phyloP scores from a whole-genome alignment of 2,113 vertebrate genomes.

The Phrynosoma platyrhinos region DNA sequence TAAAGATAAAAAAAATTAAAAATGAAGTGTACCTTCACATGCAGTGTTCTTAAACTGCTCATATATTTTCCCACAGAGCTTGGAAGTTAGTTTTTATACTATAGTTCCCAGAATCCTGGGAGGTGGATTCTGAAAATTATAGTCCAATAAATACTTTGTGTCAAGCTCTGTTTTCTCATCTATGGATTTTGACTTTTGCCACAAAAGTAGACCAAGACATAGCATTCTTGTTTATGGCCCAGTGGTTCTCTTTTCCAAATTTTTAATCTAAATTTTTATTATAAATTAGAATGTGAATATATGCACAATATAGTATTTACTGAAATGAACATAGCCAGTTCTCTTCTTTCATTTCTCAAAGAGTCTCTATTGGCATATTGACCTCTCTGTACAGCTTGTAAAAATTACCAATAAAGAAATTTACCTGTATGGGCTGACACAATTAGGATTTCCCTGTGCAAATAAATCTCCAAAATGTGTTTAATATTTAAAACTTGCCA shows the following conservation, averaged over 20 bases:
- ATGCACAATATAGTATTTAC: background rate
- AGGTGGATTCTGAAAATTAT: too few relatives aligned
- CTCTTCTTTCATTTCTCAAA: slow-evolving; percentile 17
- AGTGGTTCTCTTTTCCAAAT: background rate
- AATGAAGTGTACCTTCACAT: too few relatives aligned
- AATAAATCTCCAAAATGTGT: slow-evolving; percentile 53
- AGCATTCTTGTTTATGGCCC: background rate
- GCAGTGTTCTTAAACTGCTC: too few relatives aligned
- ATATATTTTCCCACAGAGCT: too few relatives aligned
- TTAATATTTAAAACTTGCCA: slow-evolving; percentile 63
- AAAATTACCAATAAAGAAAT: slow-evolving; percentile 51
- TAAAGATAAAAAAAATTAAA: too few relatives aligned
- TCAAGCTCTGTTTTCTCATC: too few relatives aligned
- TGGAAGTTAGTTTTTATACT: too few relatives aligned
- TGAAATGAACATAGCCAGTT: slow-evolving; percentile 1
- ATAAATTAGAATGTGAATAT: background rate
- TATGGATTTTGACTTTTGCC: too few relatives aligned
- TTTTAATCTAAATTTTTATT: background rate
- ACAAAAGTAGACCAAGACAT: too few relatives aligned
- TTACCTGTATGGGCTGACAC: slow-evolving; percentile 29
- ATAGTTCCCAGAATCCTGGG: too few relatives aligned
- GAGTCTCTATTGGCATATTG: slow-evolving; percentile 4
- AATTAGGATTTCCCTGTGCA: slow-evolving; percentile 55
- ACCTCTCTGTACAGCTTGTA: slow-evolving; percentile 48
- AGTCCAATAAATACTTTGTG: too few relatives aligned